Evolutionary conservation across 2,797 vertebrate species (phyloP), one percentile per base, ranked within the genome.

Genomic region (Enteromius thamalakanensis): DNA sequence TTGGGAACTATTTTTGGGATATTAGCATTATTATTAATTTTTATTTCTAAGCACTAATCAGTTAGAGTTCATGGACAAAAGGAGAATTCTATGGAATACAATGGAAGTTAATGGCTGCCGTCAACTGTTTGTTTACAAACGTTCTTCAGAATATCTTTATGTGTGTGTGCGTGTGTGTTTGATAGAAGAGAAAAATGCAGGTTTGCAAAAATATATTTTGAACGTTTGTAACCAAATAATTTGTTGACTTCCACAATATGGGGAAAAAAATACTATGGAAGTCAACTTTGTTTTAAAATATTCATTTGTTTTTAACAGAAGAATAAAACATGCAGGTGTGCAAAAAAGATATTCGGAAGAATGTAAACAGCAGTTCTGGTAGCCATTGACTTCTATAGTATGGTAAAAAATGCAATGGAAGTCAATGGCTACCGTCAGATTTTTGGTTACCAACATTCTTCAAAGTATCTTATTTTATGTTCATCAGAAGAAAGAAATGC

Each of bases 1-100:
- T 78, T 76, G 6, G 47, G 78, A 78, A 64, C 68, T 82, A 81
- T 75, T 82, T 75, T 84, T 68, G 78, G 82, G 40, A 64, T 26
- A 8, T 17, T 15, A 64, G 12, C n/a, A 12, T 23, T 58, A 23
- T 23, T 58, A 58, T 23, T 58, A 11, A 21, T 55, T n/a, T 21
- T n/a, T n/a, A 55, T 55, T 58, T 58, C 6, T 17, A 64, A 32
- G 26, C 8, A 17, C 60, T 64, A 32, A 64, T 29, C 6, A 2
- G 58, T 26, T 26, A 62, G 3, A 17, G 62, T 32, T 64, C 2
- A 32, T 64, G 26, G 14, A 32, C 9, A 17, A 7, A 29, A 62
- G 5, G 4, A 62, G 17, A 64, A 32, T 64, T 64, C 26, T 7
- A 7, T 62, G 60, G 11, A 60, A 58, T 58, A 12, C 10, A 23